Evolutionary conservation across 1,140 invertebrate genomes (phyloP).

Genomic region (Penaeus chinensis): DNA sequence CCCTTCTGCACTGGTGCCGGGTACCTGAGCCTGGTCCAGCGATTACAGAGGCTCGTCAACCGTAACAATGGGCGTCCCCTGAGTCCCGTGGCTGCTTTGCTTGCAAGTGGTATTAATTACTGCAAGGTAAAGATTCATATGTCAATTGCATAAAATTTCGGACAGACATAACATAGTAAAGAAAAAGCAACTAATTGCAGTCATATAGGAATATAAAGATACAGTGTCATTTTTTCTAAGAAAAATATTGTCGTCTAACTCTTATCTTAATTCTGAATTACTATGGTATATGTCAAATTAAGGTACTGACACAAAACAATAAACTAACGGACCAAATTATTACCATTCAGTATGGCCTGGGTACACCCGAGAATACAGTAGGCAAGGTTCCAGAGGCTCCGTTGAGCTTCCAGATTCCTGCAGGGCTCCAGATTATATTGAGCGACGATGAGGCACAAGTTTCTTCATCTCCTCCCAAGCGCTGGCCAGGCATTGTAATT

Average conservation of each 20-base stretch:
- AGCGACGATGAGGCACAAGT: conserved; percentile 7
- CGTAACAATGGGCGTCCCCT: conserved; percentile 36
- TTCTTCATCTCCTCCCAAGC: conserved; percentile 4
- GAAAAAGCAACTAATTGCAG: too few relatives aligned
- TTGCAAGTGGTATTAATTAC: conserved; percentile 26
- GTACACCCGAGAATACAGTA: background rate
- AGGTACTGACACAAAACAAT: too few relatives aligned
- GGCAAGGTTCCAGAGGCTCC: conserved; percentile 1
- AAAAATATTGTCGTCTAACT: too few relatives aligned
- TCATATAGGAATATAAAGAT: too few relatives aligned
- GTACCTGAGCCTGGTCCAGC: conserved; percentile 30
- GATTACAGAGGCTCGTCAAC: conserved; percentile 11
- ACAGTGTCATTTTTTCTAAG: too few relatives aligned
- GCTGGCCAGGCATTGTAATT: conserved; percentile 46
- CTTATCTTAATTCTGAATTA: too few relatives aligned
- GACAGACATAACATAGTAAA: too few relatives aligned
- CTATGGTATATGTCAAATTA: too few relatives aligned
- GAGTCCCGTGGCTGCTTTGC: conserved; percentile 25
- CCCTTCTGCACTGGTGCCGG: conserved; percentile 26
- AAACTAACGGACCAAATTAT: too few relatives aligned
- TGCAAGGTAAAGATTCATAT: conserved; percentile 3
- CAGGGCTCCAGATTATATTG: background rate
- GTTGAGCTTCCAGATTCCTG: background rate
- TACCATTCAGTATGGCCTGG: conserved; percentile 30
- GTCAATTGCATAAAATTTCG: too few relatives aligned